These are phyloP conservation scores for Lutjanus argentimaculatus DNA, from an alignment of 2,797 vertebrate genomes.

Conservation along the genomic window DNA sequence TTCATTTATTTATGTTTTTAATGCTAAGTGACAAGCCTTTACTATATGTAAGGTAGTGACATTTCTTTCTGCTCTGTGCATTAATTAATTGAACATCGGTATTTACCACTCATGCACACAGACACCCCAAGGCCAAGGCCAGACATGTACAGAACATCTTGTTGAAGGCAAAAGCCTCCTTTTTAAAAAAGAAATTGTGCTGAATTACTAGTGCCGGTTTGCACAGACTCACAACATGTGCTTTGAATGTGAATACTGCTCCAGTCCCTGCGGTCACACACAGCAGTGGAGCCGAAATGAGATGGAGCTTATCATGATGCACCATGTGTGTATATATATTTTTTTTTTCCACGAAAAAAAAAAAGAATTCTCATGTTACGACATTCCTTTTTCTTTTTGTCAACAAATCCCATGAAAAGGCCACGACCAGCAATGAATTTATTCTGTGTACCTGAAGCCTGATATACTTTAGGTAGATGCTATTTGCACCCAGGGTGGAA, in stretches of 20 bases:
- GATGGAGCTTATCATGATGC: conserved; percentile 20
- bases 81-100: conserved; percentile 23
- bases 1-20: background rate
- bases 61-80: background rate
- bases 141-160: conserved; percentile 11
- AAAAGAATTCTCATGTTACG: background rate
- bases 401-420: background rate
- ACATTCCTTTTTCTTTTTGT: background rate
- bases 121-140: conserved; percentile 3
- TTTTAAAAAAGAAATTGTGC: background rate
- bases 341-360: background rate
- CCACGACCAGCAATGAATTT: background rate
- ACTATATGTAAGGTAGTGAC: background rate
- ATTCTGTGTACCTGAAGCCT: too few relatives aligned
- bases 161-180: conserved; percentile 16
- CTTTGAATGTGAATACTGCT: conserved; percentile 44
- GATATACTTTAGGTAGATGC: too few relatives aligned
- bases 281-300: conserved; percentile 6
- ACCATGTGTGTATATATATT: background rate
- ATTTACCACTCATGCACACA: conserved; percentile 16
- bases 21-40: conserved; percentile 3
- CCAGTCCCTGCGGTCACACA: conserved; percentile 18
- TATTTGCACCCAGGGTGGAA: too few relatives aligned
- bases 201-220: conserved; percentile 22
- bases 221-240: conserved; percentile 16